Conservation (phyloP, 2,888 invertebrate genomes). For the Anaspis maculata region DNA sequence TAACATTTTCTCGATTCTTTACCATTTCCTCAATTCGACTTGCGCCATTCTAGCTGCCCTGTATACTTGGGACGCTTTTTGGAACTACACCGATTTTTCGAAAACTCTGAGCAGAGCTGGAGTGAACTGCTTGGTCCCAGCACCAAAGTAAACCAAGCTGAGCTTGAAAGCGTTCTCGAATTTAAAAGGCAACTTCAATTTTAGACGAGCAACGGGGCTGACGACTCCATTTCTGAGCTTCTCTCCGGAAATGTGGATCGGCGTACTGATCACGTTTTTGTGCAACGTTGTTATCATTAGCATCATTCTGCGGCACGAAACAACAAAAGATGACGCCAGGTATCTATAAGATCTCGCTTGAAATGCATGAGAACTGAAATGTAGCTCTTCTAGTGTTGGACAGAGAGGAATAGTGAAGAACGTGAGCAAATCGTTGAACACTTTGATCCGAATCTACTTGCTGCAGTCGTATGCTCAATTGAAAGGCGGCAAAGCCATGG, state of each 20-base stretch:
- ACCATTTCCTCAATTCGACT: too few relatives aligned
- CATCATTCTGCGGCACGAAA: constrained; percentile 23
- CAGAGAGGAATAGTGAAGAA: not conserved
- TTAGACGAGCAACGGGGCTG: constrained; percentile 52
- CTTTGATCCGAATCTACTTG: constrained; percentile 1
- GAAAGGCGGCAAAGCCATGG: constrained; percentile 37
- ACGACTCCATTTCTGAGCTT: constrained; percentile 55
- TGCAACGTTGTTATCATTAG: constrained; percentile 22
- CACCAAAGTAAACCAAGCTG: constrained; percentile 36
- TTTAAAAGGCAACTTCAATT: constrained; percentile 5
- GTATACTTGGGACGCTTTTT: constrained; percentile 59
- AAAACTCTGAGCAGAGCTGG: too few relatives aligned
- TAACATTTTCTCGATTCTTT: not conserved
- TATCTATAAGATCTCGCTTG: not conserved
- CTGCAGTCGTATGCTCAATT: constrained; percentile 7
- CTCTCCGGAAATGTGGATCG: constrained; percentile 49
- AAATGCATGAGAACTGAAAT: not conserved
- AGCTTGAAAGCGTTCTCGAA: not conserved
- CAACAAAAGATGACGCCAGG: constrained; percentile 14
- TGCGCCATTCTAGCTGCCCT: constrained; percentile 40
- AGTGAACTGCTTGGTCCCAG: too few relatives aligned
- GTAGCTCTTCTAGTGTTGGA: not conserved
- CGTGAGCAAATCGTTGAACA: not conserved
- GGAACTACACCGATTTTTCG: too few relatives aligned
- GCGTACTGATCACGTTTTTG: constrained; percentile 46